phyloP scores from a whole-genome alignment of 2,888 invertebrate genomes.

The Cosmia trapezina region DNA sequence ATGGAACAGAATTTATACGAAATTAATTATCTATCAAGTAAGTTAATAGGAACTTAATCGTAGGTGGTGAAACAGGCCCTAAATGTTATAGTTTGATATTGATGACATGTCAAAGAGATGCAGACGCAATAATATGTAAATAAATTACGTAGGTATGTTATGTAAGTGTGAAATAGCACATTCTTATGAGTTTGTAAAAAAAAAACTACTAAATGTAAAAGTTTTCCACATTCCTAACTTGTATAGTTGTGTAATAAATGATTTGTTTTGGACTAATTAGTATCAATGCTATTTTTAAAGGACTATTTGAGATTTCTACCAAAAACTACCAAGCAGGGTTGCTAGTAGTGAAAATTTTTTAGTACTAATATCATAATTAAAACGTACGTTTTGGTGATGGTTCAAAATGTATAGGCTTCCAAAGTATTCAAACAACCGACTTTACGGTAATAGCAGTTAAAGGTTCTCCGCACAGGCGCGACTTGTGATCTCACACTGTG shows the following conservation, averaged over 20 bases:
- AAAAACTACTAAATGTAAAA: conserved; percentile 42
- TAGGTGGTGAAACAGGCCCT: too few relatives aligned
- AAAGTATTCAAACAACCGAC: neutral
- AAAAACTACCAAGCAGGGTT: conserved; percentile 55
- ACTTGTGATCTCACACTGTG: neutral
- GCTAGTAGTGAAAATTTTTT: conserved; percentile 43
- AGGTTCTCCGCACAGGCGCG: conserved; percentile 1
- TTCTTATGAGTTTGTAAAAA: conserved; percentile 21
- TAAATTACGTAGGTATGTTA: conserved; percentile 33
- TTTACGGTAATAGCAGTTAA: neutral
- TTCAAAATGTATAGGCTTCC: conserved; percentile 36
- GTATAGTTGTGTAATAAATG: conserved; percentile 58
- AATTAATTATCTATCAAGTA: too few relatives aligned
- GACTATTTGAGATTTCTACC: conserved; percentile 51
- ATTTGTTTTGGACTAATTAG: conserved; percentile 48
- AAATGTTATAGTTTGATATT: conserved; percentile 4
- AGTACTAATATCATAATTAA: neutral
- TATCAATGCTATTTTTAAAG: conserved; percentile 44
- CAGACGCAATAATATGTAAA: conserved; percentile 40
- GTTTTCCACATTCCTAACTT: conserved; percentile 40
- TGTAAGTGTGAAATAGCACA: conserved; percentile 1
- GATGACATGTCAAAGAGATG: neutral
- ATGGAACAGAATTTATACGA: too few relatives aligned
- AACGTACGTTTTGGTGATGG: conserved; percentile 28
- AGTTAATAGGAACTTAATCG: too few relatives aligned